Base-by-base conservation (phyloP, 2,113 vertebrate genomes). In the Struthidea cinerea region DNA sequence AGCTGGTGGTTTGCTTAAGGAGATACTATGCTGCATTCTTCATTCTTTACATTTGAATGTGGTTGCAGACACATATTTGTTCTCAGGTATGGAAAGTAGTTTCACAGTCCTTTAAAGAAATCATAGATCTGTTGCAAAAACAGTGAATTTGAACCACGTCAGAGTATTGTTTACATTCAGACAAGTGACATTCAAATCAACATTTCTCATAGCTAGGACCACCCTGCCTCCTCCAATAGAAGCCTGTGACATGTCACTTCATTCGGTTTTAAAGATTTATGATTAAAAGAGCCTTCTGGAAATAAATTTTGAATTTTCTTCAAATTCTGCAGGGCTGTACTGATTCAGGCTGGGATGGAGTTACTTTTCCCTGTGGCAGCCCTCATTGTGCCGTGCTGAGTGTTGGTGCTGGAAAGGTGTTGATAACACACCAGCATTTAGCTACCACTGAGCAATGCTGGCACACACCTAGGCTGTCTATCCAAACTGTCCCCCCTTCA, bases 401-500 rank as follows among this genome's bases (percentile, higher is more conserved):
- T 46, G 26, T 8, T 39, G n/a, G 53, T 57, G 18, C 11, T 78
- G 20, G 21, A 37, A 37, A 26, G 44, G 2, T 17, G 22, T 37
- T n/a, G 22, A 11, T 42, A 69, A 47, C 23, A 19, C 26, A 75
- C 13, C 7, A 3, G 16, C 16, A 27, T 42, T 73, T 42, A 14
- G 14, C 30, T 9, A 3, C 44, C 50, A 18, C 46, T 55, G 37
- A 78, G 18, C 46, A 65, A 19, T 3, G 15, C 35, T 77, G 1
- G 5, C 35, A 33, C 26, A 39, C 33, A 18, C 35, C 27, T 14
- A 53, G 35, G 16, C 35, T 60, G 27, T 55, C 41, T 60, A 13
- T 71, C 35, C 53, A 73, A 61, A 42, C 26, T 3, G 1, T 4
- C 0, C 1, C 8, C 11, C 2, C 4, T 53, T 13, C 46, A 57